A percentile compares a stretch with the other conserved stretches of the same genome.
Evolutionary conservation across 2,888 invertebrate genomes (phyloP).

Genomic region (Caenorhabditis angaria): DNA sequence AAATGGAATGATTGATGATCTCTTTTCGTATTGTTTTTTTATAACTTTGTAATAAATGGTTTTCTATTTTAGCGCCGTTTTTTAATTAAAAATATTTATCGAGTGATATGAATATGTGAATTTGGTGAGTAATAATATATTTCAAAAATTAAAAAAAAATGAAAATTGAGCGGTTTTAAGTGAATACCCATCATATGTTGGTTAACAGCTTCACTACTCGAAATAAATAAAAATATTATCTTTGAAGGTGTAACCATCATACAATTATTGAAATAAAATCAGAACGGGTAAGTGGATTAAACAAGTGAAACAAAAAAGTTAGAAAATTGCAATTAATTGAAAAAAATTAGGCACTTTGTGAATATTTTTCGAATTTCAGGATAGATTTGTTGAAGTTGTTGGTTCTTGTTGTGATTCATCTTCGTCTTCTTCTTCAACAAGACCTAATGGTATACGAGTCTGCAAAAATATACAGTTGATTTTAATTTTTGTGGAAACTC

Average conservation of each 20-base stretch:
- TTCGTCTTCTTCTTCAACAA: slow-evolving; percentile 39
- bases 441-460: slow-evolving; percentile 27
- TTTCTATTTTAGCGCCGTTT: too few species aligned
- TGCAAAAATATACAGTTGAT: too few species aligned
- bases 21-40: background rate
- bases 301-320: slow-evolving; percentile 12
- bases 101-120: background rate
- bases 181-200: slow-evolving; percentile 41
- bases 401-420: slow-evolving; percentile 13
- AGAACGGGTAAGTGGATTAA: slow-evolving; percentile 11
- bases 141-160: slow-evolving; percentile 4
- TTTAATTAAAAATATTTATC: background rate
- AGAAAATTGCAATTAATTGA: background rate
- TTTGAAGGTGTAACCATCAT: slow-evolving; percentile 40
- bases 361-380: background rate
- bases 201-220: slow-evolving; percentile 31
- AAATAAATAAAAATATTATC: background rate
- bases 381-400: slow-evolving; percentile 3
- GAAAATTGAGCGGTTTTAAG: slow-evolving; percentile 38
- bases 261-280: slow-evolving; percentile 14
- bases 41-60: background rate
- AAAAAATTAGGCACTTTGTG: slow-evolving; percentile 21
- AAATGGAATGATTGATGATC: slow-evolving; percentile 24
- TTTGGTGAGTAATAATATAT: background rate
- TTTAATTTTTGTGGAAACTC: too few species aligned